phyloP scores from a whole-genome alignment of 2,797 vertebrate genomes.

The Ataeniobius toweri region DNA sequence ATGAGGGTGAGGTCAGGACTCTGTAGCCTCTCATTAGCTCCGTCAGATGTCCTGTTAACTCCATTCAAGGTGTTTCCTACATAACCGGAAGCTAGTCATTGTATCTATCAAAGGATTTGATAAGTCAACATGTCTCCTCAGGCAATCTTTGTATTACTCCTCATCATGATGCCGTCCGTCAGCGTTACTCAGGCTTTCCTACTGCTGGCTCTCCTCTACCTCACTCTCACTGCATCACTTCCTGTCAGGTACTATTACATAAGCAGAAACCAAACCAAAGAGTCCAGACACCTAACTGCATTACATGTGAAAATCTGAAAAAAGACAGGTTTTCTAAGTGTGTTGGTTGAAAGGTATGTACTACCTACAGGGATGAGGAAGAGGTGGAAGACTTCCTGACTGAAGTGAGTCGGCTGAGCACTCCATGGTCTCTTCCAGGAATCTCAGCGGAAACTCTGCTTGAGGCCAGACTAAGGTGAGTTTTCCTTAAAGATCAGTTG shows the following conservation, averaged over 20 bases:
- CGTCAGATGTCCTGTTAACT: neutral
- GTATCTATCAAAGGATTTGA: neutral
- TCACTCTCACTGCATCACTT: constrained; percentile 52
- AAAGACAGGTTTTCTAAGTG: neutral
- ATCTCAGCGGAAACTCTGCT: constrained; percentile 50
- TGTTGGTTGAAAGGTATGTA: neutral
- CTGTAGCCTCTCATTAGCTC: neutral
- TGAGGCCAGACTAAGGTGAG: constrained; percentile 56
- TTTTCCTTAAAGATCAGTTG: neutral
- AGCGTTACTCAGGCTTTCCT: constrained; percentile 65
- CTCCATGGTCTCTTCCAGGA: constrained; percentile 44
- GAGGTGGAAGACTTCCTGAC: constrained; percentile 48
- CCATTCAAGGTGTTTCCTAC: neutral
- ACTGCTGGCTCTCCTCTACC: constrained; percentile 64
- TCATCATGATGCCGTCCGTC: constrained; percentile 61
- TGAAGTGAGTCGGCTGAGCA: constrained; percentile 38
- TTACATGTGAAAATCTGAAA: neutral
- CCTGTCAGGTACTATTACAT: constrained; percentile 59
- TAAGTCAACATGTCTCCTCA: constrained; percentile 28
- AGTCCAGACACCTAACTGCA: neutral
- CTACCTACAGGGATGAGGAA: constrained; percentile 50
- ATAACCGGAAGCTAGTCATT: neutral
- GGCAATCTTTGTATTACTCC: constrained; percentile 43
- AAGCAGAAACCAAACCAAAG: neutral
- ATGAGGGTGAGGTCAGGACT: neutral